A percentile compares a stretch with the other conserved stretches of the same genome.
Conservation (phyloP, 2,888 invertebrate genomes). For the Unio delphinus region DNA sequence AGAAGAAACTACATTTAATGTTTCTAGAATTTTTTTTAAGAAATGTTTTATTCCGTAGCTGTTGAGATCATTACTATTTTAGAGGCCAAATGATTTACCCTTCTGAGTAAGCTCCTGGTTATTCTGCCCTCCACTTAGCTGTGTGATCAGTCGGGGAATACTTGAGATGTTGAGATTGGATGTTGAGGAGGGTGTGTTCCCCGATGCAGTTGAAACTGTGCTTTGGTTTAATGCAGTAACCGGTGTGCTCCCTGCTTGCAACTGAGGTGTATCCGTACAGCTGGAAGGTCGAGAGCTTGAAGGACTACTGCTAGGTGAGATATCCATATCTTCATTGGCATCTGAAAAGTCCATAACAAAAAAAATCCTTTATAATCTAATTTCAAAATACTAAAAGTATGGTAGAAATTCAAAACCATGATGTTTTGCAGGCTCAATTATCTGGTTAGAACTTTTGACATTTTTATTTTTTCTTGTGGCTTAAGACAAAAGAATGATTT, state of each 20-base stretch:
- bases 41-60: neutral
- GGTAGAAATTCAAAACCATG: no score
- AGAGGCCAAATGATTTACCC: conserved; percentile 41
- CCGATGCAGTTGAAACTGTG: conserved; percentile 7
- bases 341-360: conserved; percentile 57
- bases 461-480: no score
- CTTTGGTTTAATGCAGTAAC: conserved; percentile 19
- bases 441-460: no score
- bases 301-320: conserved; percentile 87
- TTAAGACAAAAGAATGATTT: no score
- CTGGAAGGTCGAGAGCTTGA: conserved; percentile 47
- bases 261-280: conserved; percentile 45
- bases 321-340: conserved; percentile 89
- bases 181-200: conserved; percentile 17
- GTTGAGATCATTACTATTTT: neutral
- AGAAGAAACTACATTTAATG: neutral
- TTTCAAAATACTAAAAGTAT: no score
- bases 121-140: conserved; percentile 74
- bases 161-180: conserved; percentile 32
- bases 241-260: conserved; percentile 33
- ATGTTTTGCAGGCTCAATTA: no score
- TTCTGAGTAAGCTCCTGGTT: conserved; percentile 74
- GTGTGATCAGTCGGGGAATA: conserved; percentile 41
- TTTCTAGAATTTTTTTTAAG: neutral
- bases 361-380: neutral